phyloP scores from a whole-genome alignment of 1,140 invertebrate genomes.

The Rhopalosiphum maidis region DNA sequence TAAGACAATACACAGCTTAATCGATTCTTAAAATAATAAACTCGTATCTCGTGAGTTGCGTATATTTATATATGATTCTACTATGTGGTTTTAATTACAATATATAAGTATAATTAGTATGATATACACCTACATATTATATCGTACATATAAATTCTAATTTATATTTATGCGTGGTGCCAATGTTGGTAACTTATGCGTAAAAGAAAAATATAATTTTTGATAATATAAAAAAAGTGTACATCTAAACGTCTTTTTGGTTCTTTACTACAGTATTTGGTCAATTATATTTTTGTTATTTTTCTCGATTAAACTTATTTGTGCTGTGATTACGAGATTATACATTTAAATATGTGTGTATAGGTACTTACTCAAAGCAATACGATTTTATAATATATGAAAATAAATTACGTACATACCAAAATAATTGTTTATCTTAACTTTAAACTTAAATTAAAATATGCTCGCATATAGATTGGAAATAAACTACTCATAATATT shows the following conservation, averaged over 20 bases:
- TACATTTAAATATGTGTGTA: neutral
- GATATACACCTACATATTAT: no score
- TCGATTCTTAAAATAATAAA: constrained; percentile 23
- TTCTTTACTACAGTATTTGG: neutral
- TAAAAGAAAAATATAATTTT: neutral
- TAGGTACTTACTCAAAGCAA: no score
- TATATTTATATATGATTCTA: neutral
- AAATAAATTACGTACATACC: neutral
- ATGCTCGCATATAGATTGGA: no score
- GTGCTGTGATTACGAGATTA: neutral
- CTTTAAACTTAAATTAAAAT: no score
- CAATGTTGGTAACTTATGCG: no score
- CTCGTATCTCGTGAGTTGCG: neutral
- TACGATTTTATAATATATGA: no score
- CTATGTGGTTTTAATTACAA: neutral
- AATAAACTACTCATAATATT: no score
- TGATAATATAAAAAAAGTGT: neutral
- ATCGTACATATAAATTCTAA: no score
- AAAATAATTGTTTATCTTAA: neutral
- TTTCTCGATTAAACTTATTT: neutral
- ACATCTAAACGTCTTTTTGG: neutral
- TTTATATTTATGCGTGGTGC: neutral
- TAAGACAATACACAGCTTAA: constrained; percentile 36
- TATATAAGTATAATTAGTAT: no score
- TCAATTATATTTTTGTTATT: neutral